Percentiles rank a stretch among this genome's conserved stretches.
Conservation (phyloP, 2,797 vertebrate species). For the Sternarchorhynchus goeldii region DNA sequence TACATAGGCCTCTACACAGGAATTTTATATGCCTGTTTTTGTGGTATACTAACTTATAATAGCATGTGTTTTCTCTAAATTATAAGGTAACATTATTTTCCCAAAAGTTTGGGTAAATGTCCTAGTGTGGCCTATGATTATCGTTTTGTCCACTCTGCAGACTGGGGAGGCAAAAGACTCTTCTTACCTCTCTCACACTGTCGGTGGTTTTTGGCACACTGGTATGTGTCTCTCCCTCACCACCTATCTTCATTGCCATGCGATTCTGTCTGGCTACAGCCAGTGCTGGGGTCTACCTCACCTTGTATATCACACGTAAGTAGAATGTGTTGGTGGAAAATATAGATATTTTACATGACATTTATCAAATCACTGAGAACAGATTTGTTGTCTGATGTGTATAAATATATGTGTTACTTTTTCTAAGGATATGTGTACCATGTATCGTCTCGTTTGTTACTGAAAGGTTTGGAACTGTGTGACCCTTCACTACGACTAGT, state of each 20-base stretch:
- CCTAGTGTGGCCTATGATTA: neutral
- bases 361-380: neutral
- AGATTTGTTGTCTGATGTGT: neutral
- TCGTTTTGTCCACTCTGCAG: constrained; percentile 60
- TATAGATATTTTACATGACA: neutral
- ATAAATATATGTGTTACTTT: neutral
- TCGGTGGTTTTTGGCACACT: constrained; percentile 85
- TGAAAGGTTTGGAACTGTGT: constrained; percentile 86
- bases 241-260: constrained; percentile 83
- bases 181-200: constrained; percentile 81
- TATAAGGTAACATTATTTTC: too few relatives aligned
- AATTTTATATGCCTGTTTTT: too few relatives aligned
- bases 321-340: constrained; percentile 29
- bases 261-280: constrained; percentile 85
- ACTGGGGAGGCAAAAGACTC: constrained; percentile 80
- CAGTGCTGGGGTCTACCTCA: constrained; percentile 82
- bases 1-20: too few relatives aligned
- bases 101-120: too few relatives aligned
- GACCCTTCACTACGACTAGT: constrained; percentile 82
- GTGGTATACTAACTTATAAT: too few relatives aligned
- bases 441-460: constrained; percentile 49
- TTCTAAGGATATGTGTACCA: neutral
- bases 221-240: constrained; percentile 83
- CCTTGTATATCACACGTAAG: constrained; percentile 86
- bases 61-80: too few relatives aligned